phyloP scores from a whole-genome alignment of 2,888 invertebrate genomes.

The Anticlea derivata region DNA sequence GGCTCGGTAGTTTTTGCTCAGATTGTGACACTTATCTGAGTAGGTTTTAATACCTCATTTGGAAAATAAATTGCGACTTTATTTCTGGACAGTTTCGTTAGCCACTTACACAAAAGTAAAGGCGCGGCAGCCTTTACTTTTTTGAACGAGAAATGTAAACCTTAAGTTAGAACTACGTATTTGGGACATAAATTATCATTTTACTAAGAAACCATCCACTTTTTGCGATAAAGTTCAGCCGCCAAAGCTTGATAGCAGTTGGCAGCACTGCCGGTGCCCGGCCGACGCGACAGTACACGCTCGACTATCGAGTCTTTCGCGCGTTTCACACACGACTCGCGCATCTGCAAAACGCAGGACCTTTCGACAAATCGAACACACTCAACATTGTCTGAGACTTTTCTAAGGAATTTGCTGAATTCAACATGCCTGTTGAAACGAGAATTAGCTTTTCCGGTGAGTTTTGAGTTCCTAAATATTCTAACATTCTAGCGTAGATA shows the following conservation, averaged over 20 bases:
- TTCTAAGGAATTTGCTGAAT: constrained; percentile 28
- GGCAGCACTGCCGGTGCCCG: constrained; percentile 36
- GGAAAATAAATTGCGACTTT: too few species aligned
- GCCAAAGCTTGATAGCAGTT: constrained; percentile 7
- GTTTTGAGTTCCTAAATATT: constrained; percentile 40
- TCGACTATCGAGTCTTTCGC: constrained; percentile 62
- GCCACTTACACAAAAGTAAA: too few species aligned
- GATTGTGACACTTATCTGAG: too few species aligned
- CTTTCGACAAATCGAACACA: constrained; percentile 37
- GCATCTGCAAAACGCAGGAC: constrained; percentile 56
- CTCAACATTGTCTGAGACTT: constrained; percentile 32
- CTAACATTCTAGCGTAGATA: not conserved
- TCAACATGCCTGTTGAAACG: constrained; percentile 77
- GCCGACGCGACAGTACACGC: constrained; percentile 70
- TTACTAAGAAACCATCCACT: not conserved
- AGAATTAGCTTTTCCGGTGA: constrained; percentile 81
- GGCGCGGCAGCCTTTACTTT: too few species aligned
- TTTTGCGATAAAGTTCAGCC: constrained; percentile 5
- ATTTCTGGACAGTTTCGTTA: too few species aligned
- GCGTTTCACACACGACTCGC: constrained; percentile 52
- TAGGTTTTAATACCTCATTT: too few species aligned
- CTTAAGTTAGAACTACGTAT: too few species aligned
- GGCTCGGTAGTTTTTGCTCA: too few species aligned
- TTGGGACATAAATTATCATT: too few species aligned
- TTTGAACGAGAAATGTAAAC: too few species aligned